phyloP scores from a whole-genome alignment of 2,888 invertebrate species.

The Incurvaria masculella region DNA sequence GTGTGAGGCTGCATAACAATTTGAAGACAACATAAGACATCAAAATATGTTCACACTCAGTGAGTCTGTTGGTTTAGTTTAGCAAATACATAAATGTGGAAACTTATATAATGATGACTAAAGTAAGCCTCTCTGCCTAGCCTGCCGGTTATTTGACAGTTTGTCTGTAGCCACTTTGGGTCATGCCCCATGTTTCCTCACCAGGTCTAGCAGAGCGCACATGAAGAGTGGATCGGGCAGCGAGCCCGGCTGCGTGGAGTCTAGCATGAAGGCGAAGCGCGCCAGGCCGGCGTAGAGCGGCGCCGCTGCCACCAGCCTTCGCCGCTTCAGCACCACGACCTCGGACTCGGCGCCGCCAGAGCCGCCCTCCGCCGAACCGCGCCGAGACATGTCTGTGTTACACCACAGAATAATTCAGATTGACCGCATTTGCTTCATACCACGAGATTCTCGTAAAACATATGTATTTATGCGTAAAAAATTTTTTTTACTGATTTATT shows the following conservation, averaged over 20 bases:
- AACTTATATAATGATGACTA: too few species aligned
- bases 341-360: conserved; percentile 74
- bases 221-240: conserved; percentile 96
- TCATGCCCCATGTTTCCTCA: too few species aligned
- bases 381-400: conserved; percentile 55
- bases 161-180: too few species aligned
- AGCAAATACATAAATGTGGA: background rate
- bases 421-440: too few species aligned
- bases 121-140: too few species aligned
- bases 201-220: conserved; percentile 91
- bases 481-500: too few species aligned
- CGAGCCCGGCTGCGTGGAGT: conserved; percentile 93
- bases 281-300: conserved; percentile 86
- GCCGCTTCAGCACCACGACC: conserved; percentile 83
- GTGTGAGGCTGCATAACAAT: conserved; percentile 72
- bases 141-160: too few species aligned
- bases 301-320: conserved; percentile 75
- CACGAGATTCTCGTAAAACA: too few species aligned
- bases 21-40: conserved; percentile 1
- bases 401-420: background rate
- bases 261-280: conserved; percentile 87
- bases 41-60: background rate
- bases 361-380: conserved; percentile 79
- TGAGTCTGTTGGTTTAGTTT: background rate
- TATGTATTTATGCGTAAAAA: too few species aligned